These are phyloP conservation scores for Ochropacha duplaris DNA, from an alignment of 2,888 invertebrate genomes.

Conservation along the genomic window DNA sequence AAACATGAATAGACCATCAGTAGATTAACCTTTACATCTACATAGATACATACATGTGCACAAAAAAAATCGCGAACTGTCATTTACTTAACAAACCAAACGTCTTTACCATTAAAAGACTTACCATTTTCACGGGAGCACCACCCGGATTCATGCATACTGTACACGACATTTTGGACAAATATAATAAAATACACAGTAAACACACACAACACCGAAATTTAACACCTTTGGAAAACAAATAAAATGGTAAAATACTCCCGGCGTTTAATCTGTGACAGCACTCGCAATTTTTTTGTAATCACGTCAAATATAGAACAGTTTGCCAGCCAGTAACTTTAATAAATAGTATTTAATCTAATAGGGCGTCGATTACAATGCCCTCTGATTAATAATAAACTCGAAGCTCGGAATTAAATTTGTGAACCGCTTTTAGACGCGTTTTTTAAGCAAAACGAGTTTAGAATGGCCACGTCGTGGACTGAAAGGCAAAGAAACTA, in stretches of 20 bases:
- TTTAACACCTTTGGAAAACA: constrained; percentile 9
- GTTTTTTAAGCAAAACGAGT: constrained; percentile 28
- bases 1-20: too few species aligned
- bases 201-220: constrained; percentile 11
- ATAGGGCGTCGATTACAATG: constrained; percentile 7
- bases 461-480: constrained; percentile 27
- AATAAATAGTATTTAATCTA: constrained; percentile 13
- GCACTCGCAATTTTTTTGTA: constrained; percentile 11
- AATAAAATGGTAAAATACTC: constrained; percentile 7
- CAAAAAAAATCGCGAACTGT: not conserved
- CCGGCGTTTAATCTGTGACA: constrained; percentile 19
- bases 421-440: constrained; percentile 23
- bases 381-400: constrained; percentile 11
- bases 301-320: constrained; percentile 19
- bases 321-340: constrained; percentile 18
- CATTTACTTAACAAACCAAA: not conserved
- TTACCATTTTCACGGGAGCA: constrained; percentile 59
- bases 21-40: too few species aligned
- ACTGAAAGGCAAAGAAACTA: constrained; percentile 33
- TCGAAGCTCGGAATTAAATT: constrained; percentile 7
- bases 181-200: constrained; percentile 20
- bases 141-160: constrained; percentile 50
- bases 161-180: constrained; percentile 57
- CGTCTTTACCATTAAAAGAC: constrained; percentile 19
- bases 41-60: not conserved